phyloP scores from a whole-genome alignment of 2,113 vertebrate species.

The Myocastor coypus region DNA sequence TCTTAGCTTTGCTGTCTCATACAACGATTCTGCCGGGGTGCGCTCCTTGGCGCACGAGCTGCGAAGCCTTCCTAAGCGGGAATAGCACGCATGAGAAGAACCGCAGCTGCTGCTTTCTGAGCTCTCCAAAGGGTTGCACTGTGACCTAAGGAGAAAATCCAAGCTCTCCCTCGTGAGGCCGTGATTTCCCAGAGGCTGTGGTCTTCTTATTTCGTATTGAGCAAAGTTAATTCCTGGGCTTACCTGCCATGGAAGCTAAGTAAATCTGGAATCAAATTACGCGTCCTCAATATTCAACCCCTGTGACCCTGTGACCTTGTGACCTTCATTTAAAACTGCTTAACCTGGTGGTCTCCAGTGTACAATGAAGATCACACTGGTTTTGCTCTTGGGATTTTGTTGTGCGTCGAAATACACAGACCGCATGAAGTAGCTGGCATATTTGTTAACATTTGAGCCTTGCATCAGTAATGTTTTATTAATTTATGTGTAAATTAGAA shows the following conservation, averaged over 20 bases:
- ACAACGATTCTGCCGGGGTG: constrained; percentile 15
- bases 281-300: background rate
- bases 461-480: background rate
- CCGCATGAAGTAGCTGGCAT: background rate
- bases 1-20: background rate
- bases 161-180: background rate
- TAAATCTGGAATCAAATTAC: background rate
- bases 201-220: background rate
- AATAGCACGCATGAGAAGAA: background rate
- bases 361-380: background rate
- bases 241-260: background rate
- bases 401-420: background rate
- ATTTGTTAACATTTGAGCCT: background rate
- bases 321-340: background rate
- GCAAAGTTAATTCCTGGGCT: constrained; percentile 43
- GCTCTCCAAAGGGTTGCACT: background rate
- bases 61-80: background rate
- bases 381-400: background rate
- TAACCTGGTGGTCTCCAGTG: background rate
- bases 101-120: background rate
- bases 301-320: background rate
- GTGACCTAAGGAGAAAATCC: constrained; percentile 2
- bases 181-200: background rate
- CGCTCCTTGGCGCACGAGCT: background rate
- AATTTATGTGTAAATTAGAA: background rate